Percentiles rank a stretch among this genome's conserved stretches.
phyloP scores from a whole-genome alignment of 1,140 invertebrate genomes.

The Andricus grossulariae region DNA sequence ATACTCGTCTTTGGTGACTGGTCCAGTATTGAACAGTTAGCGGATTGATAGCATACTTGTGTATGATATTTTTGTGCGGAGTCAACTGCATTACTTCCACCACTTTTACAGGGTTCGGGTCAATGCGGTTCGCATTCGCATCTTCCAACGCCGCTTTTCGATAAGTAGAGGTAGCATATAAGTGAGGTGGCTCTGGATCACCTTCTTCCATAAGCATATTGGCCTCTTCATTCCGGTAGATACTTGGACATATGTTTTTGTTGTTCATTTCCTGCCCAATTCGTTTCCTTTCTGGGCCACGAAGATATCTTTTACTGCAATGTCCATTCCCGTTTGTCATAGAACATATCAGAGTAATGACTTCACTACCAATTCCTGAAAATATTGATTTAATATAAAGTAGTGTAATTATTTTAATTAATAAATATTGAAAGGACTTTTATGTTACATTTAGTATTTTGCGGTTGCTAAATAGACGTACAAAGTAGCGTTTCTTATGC shows the following conservation, averaged over 20 bases:
- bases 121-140: neutral
- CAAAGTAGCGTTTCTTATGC: too few relatives aligned
- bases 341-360: neutral
- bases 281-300: neutral
- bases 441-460: too few relatives aligned
- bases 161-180: neutral
- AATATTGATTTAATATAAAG: too few relatives aligned
- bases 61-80: neutral
- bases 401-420: too few relatives aligned
- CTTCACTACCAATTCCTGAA: neutral
- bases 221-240: neutral
- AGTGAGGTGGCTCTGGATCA: neutral
- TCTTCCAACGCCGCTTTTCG: neutral
- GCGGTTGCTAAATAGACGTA: too few relatives aligned
- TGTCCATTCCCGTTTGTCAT: neutral
- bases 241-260: neutral
- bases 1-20: neutral
- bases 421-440: too few relatives aligned
- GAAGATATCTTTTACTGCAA: neutral
- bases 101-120: neutral
- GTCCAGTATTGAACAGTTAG: neutral
- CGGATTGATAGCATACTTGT: neutral
- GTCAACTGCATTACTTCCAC: neutral
- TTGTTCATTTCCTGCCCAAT: neutral
- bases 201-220: neutral